phyloP scores from a whole-genome alignment of 2,113 vertebrate species.

The Chaetops frenatus region DNA sequence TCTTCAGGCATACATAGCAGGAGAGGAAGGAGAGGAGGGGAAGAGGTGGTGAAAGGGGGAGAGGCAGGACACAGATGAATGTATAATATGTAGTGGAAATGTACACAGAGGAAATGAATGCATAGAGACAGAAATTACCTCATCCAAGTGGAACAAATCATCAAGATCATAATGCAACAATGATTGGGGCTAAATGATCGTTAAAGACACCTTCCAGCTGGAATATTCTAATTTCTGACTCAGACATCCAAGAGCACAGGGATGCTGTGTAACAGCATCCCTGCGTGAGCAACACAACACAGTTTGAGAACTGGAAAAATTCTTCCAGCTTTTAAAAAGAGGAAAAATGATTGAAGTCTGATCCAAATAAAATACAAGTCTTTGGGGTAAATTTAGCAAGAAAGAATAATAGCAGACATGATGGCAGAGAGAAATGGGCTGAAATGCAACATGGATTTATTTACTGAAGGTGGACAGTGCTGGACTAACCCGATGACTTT shows the following conservation, averaged over 20 bases:
- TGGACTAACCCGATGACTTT: not conserved
- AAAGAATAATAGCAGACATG: not conserved
- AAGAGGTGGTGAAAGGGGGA: not conserved
- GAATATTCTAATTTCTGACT: not conserved
- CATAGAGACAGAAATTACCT: not conserved
- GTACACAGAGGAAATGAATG: not conserved
- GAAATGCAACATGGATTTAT: not conserved
- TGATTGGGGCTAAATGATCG: not conserved
- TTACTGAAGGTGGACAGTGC: not conserved
- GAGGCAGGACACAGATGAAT: not conserved
- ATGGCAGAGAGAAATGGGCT: not conserved
- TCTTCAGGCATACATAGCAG: not conserved
- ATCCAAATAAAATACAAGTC: not conserved
- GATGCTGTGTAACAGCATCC: not conserved
- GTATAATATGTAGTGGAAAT: not conserved
- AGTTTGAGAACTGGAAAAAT: not conserved
- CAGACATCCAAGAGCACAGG: not conserved
- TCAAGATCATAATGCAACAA: not conserved
- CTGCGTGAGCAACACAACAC: not conserved
- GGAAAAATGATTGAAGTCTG: not conserved
- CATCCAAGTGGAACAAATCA: not conserved
- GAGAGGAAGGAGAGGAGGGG: not conserved
- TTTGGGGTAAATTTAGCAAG: not conserved
- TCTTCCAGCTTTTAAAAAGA: not conserved
- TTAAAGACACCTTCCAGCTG: not conserved